Percentiles rank a stretch among this genome's conserved stretches.
Conservation (phyloP, 2,888 invertebrate species). For the Homarus gammarus region DNA sequence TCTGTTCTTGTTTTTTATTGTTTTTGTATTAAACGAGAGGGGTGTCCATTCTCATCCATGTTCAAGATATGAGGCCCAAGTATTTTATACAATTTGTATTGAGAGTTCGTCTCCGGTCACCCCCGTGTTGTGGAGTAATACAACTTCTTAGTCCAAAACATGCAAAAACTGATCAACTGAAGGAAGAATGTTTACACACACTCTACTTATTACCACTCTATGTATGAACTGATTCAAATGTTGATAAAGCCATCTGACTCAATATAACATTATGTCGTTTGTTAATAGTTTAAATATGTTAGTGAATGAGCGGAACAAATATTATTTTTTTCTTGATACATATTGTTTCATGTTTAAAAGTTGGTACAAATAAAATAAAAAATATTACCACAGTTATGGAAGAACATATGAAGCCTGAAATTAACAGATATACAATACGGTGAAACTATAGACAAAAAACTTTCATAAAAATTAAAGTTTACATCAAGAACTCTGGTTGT, state of each 20-base stretch:
- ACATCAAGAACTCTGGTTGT: neutral
- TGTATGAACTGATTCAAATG: neutral
- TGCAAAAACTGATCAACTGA: slow-evolving; percentile 31
- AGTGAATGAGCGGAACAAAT: neutral
- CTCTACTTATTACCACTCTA: neutral
- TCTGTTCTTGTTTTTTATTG: neutral
- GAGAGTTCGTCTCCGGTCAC: neutral
- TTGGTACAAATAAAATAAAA: slow-evolving; percentile 30
- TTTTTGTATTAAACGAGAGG: slow-evolving; percentile 5
- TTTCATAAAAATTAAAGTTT: neutral
- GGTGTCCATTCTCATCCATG: neutral
- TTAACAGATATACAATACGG: neutral
- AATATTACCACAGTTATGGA: slow-evolving; percentile 21
- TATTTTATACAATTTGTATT: neutral
- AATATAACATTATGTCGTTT: neutral
- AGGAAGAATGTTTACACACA: slow-evolving; percentile 1
- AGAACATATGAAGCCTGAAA: slow-evolving; percentile 6
- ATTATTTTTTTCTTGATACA: neutral
- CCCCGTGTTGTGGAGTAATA: neutral
- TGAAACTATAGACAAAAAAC: neutral
- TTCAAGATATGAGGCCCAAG: neutral
- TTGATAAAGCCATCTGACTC: neutral
- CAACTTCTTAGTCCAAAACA: slow-evolving; percentile 23
- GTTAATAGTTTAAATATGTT: neutral
- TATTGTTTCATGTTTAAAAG: slow-evolving; percentile 21